Conservation (phyloP, 2,113 vertebrate genomes). For the Plestiodon gilberti region DNA sequence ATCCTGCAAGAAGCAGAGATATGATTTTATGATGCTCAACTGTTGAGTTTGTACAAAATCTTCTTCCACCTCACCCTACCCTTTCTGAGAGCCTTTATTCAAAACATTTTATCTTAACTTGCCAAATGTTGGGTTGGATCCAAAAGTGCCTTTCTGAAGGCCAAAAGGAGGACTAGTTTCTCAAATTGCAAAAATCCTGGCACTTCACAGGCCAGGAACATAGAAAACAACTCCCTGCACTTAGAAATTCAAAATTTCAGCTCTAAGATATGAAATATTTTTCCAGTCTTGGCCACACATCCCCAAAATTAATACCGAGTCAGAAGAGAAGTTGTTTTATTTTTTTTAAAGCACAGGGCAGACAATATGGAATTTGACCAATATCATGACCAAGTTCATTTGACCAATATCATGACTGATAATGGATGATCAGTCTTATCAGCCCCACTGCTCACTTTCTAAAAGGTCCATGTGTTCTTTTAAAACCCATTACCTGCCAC, state of each 20-base stretch:
- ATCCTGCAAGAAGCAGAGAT: background rate
- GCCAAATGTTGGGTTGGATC: background rate
- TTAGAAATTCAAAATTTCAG: background rate
- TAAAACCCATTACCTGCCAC: background rate
- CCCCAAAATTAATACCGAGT: background rate
- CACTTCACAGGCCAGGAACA: background rate
- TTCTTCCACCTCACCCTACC: background rate
- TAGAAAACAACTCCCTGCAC: background rate
- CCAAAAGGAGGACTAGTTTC: too few relatives aligned
- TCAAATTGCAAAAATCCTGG: background rate
- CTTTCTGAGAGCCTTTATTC: background rate
- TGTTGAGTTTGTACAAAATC: background rate
- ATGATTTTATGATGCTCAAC: background rate
- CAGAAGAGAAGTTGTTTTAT: background rate
- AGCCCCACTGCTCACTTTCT: background rate
- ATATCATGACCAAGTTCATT: slow-evolving; percentile 7
- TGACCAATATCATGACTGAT: slow-evolving; percentile 8
- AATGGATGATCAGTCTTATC: background rate
- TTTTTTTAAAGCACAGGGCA: slow-evolving; percentile 2
- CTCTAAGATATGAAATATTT: background rate
- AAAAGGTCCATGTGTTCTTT: background rate
- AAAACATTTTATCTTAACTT: background rate
- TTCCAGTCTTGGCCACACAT: background rate
- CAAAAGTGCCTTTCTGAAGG: background rate
- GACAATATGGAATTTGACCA: background rate